phyloP scores from a whole-genome alignment of 2,113 vertebrate genomes.

The Morone saxatilis region DNA sequence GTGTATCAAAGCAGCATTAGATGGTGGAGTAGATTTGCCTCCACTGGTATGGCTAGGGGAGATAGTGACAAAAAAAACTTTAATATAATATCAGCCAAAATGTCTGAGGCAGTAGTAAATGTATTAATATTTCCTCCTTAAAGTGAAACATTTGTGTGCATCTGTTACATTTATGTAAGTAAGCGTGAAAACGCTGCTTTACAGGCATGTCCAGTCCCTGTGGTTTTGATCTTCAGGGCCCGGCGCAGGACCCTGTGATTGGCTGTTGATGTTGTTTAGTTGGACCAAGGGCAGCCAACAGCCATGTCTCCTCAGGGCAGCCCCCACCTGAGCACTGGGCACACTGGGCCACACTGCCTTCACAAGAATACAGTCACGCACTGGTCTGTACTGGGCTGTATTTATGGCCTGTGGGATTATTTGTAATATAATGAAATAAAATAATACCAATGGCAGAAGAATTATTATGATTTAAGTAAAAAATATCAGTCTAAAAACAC shows the following conservation, averaged over 20 bases:
- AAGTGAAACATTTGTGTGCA: slow-evolving; percentile 58
- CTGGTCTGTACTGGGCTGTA: not conserved
- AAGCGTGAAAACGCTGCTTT: slow-evolving; percentile 65
- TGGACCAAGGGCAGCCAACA: slow-evolving; percentile 62
- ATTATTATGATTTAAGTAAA: not conserved
- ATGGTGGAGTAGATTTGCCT: slow-evolving; percentile 25
- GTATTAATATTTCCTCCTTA: slow-evolving; percentile 25
- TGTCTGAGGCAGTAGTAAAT: slow-evolving; percentile 33
- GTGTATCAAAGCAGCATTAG: slow-evolving; percentile 27
- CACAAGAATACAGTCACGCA: slow-evolving; percentile 26
- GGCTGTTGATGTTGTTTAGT: slow-evolving; percentile 63
- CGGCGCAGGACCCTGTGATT: slow-evolving; percentile 59
- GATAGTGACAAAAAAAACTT: slow-evolving; percentile 5
- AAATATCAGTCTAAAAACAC: not conserved
- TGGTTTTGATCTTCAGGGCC: slow-evolving; percentile 72
- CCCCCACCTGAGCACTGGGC: slow-evolving; percentile 80
- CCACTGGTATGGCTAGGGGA: not conserved
- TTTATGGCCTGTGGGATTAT: not conserved
- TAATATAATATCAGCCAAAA: slow-evolving; percentile 37
- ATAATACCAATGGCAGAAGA: not conserved
- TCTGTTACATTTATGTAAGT: slow-evolving; percentile 75
- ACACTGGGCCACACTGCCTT: slow-evolving; percentile 22
- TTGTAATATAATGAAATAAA: not conserved
- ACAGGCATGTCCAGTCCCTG: slow-evolving; percentile 60
- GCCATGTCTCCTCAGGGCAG: slow-evolving; percentile 70